A percentile compares a stretch with the other conserved stretches of the same genome.
Evolutionary conservation across 2,113 vertebrate genomes (phyloP).

Genomic region (Ailuropoda melanoleuca): DNA sequence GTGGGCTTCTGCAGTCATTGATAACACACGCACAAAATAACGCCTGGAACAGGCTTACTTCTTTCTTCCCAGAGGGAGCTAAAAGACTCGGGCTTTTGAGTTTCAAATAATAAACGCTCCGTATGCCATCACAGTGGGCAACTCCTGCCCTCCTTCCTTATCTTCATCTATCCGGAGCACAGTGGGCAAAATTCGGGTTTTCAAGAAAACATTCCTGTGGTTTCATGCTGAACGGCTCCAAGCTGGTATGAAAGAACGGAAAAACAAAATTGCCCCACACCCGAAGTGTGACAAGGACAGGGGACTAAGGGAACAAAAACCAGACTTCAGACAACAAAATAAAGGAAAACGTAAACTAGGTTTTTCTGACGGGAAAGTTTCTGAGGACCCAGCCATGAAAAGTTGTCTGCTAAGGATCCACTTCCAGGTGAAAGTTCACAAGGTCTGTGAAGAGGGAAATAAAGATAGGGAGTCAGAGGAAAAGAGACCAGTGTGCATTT

Average conservation of each 20-base stretch:
- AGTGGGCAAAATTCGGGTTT: constrained; percentile 19
- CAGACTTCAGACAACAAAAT: constrained; percentile 34
- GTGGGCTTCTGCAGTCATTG: background rate
- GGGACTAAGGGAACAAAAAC: background rate
- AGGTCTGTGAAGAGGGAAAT: background rate
- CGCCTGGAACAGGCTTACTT: background rate
- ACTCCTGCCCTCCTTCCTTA: background rate
- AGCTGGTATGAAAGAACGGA: constrained; percentile 47
- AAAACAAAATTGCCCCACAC: constrained; percentile 41
- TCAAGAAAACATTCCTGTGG: constrained; percentile 58
- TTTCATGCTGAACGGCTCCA: constrained; percentile 27
- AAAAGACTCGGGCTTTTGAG: background rate
- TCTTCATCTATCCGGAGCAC: background rate
- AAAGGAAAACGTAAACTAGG: background rate
- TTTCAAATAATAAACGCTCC: background rate
- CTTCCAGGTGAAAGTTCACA: background rate
- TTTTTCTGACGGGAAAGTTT: constrained; percentile 24
- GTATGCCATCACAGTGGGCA: background rate
- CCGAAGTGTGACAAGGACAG: background rate
- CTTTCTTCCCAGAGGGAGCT: background rate
- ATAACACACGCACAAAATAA: background rate
- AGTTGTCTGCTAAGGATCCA: background rate
- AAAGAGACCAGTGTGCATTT: background rate
- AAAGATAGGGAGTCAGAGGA: background rate
- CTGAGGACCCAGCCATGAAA: background rate